Percentiles rank a stretch among this genome's conserved stretches.
Conservation (phyloP, 2,888 invertebrate species). For the Agonum fuliginosum region DNA sequence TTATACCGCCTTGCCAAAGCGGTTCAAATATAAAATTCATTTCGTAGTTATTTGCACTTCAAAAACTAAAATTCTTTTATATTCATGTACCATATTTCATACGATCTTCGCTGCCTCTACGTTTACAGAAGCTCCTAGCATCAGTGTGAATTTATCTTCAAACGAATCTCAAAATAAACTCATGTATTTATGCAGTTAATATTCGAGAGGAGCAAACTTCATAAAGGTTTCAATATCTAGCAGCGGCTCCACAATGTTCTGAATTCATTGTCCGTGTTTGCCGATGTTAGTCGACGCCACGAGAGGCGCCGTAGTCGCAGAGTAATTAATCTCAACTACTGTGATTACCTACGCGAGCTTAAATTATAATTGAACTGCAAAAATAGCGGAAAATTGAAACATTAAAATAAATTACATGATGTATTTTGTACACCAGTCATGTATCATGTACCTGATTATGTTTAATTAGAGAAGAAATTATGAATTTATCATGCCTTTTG, state of each 20-base stretch:
- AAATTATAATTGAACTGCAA: too few relatives aligned
- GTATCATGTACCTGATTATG: too few relatives aligned
- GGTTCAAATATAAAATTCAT: constrained; percentile 12
- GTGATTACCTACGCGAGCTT: not conserved
- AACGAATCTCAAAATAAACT: constrained; percentile 52
- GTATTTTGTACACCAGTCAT: too few relatives aligned
- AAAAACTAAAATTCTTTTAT: constrained; percentile 40
- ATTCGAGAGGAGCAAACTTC: constrained; percentile 51
- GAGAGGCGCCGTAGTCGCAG: not conserved
- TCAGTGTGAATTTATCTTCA: constrained; percentile 53
- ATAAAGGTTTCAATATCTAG: constrained; percentile 50
- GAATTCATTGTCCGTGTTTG: constrained; percentile 44
- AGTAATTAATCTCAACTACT: not conserved
- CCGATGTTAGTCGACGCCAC: not conserved
- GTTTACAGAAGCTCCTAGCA: not conserved
- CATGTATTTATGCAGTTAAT: constrained; percentile 57
- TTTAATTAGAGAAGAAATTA: too few relatives aligned
- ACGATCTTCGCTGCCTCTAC: constrained; percentile 10
- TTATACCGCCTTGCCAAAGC: not conserved
- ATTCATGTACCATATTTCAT: constrained; percentile 44
- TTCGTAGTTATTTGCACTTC: constrained; percentile 27
- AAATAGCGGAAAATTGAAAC: too few relatives aligned
- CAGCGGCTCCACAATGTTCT: not conserved
- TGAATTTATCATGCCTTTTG: too few relatives aligned
- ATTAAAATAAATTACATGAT: too few relatives aligned